These are phyloP conservation scores for Perdix hodgsoniae DNA, from an alignment of 2,797 vertebrate genomes.

Conservation along the genomic window DNA sequence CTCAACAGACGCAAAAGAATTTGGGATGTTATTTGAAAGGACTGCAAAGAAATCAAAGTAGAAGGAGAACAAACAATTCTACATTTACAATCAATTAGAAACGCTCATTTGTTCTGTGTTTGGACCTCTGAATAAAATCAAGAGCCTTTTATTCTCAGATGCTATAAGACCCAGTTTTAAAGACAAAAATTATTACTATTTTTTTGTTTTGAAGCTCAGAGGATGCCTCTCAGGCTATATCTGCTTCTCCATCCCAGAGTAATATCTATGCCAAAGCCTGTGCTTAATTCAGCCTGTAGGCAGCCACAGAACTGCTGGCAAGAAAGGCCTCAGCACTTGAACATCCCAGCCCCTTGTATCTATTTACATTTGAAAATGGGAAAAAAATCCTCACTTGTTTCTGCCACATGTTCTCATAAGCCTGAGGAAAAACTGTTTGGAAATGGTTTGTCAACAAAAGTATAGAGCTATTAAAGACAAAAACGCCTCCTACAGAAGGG, in stretches of 20 bases:
- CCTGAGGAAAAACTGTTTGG: neutral
- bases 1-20: conserved; percentile 26
- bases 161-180: neutral
- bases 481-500: neutral
- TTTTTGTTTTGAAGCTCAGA: neutral
- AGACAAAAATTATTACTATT: neutral
- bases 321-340: neutral
- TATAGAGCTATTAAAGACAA: neutral
- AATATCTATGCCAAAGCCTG: neutral
- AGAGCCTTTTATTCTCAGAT: neutral
- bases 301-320: neutral
- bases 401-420: neutral
- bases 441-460: conserved; percentile 12
- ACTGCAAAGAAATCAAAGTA: neutral
- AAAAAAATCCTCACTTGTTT: neutral
- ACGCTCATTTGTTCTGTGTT: neutral
- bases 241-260: neutral
- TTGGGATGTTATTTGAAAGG: conserved; percentile 28
- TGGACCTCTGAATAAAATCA: neutral
- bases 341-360: neutral
- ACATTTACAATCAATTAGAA: conserved; percentile 16
- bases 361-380: neutral
- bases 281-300: accelerated
- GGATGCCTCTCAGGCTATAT: neutral
- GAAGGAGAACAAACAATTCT: conserved; percentile 17